Conservation (phyloP, 2,888 invertebrate genomes). For the Hermaeophaga mercurialis region DNA sequence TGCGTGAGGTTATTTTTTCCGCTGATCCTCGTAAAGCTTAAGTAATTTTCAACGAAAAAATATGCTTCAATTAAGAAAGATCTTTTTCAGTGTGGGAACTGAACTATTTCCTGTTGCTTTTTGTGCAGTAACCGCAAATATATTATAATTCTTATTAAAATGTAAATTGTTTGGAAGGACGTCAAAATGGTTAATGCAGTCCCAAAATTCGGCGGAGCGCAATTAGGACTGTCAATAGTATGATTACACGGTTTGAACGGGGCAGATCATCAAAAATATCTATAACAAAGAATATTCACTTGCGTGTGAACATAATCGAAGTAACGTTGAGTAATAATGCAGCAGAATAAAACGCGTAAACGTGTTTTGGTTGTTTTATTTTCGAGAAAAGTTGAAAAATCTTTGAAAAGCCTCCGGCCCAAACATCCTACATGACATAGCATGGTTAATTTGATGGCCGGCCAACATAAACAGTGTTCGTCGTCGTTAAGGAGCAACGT, state of each 20-base stretch:
- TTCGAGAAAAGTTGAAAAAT: slow-evolving; percentile 37
- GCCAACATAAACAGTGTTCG: not conserved
- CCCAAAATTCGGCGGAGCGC: not conserved
- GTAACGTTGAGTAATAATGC: slow-evolving; percentile 19
- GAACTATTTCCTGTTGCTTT: not conserved
- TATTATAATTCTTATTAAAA: not conserved
- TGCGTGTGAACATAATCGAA: slow-evolving; percentile 19
- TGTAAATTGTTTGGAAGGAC: slow-evolving; percentile 3
- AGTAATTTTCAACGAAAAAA: too few species aligned
- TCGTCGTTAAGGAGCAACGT: too few species aligned
- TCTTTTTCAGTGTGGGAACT: not conserved
- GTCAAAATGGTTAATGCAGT: not conserved
- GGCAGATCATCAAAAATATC: slow-evolving; percentile 6
- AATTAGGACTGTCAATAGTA: slow-evolving; percentile 11
- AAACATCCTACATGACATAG: slow-evolving; percentile 40
- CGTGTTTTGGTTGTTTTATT: slow-evolving; percentile 29
- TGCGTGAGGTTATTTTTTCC: too few species aligned
- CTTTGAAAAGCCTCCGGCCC: slow-evolving; percentile 31
- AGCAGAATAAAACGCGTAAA: slow-evolving; percentile 30
- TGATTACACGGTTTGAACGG: not conserved
- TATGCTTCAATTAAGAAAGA: too few species aligned
- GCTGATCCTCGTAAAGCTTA: too few species aligned
- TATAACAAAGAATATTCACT: slow-evolving; percentile 14
- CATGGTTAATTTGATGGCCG: slow-evolving; percentile 38
- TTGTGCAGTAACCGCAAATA: not conserved